phyloP scores from a whole-genome alignment of 2,888 invertebrate species.

The Hydroisotoma schaefferi region DNA sequence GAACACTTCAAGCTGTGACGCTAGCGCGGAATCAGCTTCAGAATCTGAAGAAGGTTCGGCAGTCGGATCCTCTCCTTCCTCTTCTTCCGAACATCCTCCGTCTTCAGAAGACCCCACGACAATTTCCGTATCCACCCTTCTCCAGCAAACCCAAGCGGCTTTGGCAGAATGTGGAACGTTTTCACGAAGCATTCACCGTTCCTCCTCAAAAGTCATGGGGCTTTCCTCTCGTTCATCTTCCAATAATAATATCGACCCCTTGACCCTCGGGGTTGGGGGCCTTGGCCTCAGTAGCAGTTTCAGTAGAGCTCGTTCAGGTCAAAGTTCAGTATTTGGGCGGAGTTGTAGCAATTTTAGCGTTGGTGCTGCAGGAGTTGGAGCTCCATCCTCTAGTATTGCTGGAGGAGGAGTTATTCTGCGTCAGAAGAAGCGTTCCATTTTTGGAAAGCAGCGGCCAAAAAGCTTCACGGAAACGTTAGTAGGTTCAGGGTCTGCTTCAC shows the following conservation, averaged over 20 bases:
- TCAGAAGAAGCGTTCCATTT: slow-evolving; percentile 18
- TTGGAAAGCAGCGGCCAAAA: slow-evolving; percentile 45
- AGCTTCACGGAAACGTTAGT: slow-evolving; percentile 46
- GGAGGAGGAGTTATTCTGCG: slow-evolving; percentile 37
- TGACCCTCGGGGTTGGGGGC: not conserved
- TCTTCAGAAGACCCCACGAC: slow-evolving; percentile 47
- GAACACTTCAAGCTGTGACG: slow-evolving; percentile 48
- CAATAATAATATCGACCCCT: slow-evolving; percentile 29
- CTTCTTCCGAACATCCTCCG: slow-evolving; percentile 36
- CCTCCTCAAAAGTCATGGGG: slow-evolving; percentile 22
- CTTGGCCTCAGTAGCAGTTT: no score
- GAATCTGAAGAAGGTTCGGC: slow-evolving; percentile 33
- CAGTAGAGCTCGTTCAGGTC: not conserved
- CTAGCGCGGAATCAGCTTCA: slow-evolving; percentile 47
- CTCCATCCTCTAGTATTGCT: no score
- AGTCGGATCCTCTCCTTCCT: slow-evolving; percentile 24
- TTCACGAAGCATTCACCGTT: slow-evolving; percentile 21
- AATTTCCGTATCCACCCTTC: slow-evolving; percentile 42
- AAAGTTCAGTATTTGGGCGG: not conserved
- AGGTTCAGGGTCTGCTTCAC: not conserved
- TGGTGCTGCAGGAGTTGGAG: slow-evolving; percentile 19
- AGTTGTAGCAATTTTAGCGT: not conserved
- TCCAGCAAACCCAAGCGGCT: slow-evolving; percentile 42
- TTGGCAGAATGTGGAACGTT: slow-evolving; percentile 5
- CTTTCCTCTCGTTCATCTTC: slow-evolving; percentile 34